These are phyloP conservation scores for Calosoma granatense DNA, from an alignment of 1,140 invertebrate genomes.

Conservation along the genomic window DNA sequence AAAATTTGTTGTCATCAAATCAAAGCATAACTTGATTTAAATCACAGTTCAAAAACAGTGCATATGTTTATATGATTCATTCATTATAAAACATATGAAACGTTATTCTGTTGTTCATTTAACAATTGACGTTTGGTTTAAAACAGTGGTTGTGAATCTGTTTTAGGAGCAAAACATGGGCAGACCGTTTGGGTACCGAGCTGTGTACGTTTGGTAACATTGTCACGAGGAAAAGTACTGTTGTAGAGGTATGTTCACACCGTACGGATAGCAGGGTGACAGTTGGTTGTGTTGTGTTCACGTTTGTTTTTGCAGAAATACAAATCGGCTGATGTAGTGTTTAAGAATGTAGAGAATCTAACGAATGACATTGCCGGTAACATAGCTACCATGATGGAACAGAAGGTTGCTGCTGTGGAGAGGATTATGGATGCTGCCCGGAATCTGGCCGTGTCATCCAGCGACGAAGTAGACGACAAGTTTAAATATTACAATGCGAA, in stretches of 20 bases:
- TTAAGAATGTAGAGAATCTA: constrained; percentile 57
- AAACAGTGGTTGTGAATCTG: no score
- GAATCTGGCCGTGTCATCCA: constrained; percentile 52
- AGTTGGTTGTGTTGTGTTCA: constrained; percentile 18
- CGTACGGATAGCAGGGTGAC: background rate
- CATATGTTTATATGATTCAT: no score
- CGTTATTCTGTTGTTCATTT: no score
- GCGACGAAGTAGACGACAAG: constrained; percentile 48
- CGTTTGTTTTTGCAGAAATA: constrained; percentile 50
- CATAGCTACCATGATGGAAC: constrained; percentile 71
- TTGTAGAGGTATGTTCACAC: background rate
- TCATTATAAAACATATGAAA: no score
- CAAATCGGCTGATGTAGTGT: constrained; percentile 56
- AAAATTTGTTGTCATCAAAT: no score
- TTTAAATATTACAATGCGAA: constrained; percentile 67
- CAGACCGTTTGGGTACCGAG: background rate
- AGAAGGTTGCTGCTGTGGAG: constrained; percentile 73
- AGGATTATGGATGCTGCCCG: constrained; percentile 75
- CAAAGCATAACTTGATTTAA: no score
- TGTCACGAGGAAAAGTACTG: background rate
- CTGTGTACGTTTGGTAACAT: background rate
- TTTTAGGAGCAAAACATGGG: background rate
- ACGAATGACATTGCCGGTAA: constrained; percentile 66
- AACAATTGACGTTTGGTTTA: no score
- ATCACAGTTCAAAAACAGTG: no score